Evolutionary conservation across 2,113 vertebrate genomes (phyloP).

Genomic region (Psilopsiagon aymara): DNA sequence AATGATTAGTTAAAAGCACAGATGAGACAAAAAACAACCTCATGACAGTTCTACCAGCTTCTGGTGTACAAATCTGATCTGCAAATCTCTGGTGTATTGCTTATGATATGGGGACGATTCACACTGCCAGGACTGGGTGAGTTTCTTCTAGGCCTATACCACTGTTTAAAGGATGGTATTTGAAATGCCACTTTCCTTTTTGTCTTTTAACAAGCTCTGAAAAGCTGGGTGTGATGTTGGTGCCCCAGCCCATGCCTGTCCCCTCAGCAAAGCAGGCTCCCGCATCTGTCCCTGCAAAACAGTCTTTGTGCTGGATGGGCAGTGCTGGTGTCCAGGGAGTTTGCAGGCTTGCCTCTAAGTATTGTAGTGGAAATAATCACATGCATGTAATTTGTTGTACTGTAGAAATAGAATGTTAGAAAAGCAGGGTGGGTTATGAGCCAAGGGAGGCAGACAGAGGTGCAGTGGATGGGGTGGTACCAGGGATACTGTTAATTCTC

Average conservation of each 20-base stretch:
- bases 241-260: background rate
- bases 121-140: background rate
- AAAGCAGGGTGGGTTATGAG: background rate
- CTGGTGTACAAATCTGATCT: background rate
- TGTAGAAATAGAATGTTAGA: background rate
- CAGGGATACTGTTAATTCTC: background rate
- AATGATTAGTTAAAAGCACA: background rate
- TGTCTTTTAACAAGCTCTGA: background rate
- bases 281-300: fast-evolving
- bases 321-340: background rate
- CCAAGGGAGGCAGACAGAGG: background rate
- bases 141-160: background rate
- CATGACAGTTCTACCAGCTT: background rate
- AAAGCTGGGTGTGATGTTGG: background rate
- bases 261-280: background rate
- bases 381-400: background rate
- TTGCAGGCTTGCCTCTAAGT: background rate
- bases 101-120: background rate
- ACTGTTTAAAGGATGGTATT: background rate
- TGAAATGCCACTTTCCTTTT: background rate
- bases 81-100: background rate
- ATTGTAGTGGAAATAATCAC: background rate
- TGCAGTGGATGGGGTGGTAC: background rate
- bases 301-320: background rate
- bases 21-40: background rate